Conservation (phyloP, 2,888 invertebrate species). For the Eurytoma californica region DNA sequence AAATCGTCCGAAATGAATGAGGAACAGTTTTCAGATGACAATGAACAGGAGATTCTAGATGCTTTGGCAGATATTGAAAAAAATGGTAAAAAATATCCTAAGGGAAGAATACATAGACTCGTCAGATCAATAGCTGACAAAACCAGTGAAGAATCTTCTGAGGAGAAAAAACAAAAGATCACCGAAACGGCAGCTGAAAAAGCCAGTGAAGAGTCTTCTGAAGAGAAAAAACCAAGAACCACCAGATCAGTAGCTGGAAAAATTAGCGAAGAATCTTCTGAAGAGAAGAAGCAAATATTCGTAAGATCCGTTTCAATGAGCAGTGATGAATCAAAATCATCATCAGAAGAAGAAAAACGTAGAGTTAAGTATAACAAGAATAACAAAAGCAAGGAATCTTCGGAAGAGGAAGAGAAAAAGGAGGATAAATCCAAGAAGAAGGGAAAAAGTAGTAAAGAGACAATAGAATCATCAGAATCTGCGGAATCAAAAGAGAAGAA, state of each 20-base stretch:
- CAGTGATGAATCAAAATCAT: slow-evolving; percentile 18
- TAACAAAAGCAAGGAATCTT: slow-evolving; percentile 21
- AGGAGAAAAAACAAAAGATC: neutral
- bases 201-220: slow-evolving; percentile 14
- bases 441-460: slow-evolving; percentile 1
- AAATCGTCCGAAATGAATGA: no score
- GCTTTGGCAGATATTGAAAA: no score
- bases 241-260: no score
- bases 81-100: no score
- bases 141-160: slow-evolving; percentile 18
- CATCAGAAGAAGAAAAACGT: neutral
- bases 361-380: neutral
- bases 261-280: no score
- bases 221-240: slow-evolving; percentile 16
- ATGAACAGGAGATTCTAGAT: neutral
- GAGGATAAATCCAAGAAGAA: neutral
- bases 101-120: neutral
- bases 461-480: neutral
- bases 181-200: neutral
- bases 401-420: slow-evolving; percentile 25
- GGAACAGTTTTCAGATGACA: neutral
- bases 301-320: neutral
- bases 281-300: no score
- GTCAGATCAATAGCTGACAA: neutral
- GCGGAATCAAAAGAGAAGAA: slow-evolving; percentile 5